phyloP scores from a whole-genome alignment of 2,113 vertebrate species.

The Antigone vipio region DNA sequence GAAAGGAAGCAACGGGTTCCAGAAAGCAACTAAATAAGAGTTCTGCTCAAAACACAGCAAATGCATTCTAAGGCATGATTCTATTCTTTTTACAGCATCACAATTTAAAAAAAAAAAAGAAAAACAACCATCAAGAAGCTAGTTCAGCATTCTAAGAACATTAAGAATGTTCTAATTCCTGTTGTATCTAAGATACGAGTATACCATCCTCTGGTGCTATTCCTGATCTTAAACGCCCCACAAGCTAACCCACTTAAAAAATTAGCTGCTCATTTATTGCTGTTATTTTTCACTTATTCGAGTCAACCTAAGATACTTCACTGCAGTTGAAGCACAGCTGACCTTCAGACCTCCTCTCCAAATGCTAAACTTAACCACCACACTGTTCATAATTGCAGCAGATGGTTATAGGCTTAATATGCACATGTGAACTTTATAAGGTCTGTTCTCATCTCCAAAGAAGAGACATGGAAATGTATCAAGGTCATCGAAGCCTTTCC shows the following conservation, averaged over 20 bases:
- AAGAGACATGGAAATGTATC: neutral
- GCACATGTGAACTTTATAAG: constrained; percentile 19
- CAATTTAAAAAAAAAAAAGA: neutral
- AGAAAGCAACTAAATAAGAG: neutral
- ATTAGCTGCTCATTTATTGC: neutral
- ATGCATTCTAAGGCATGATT: neutral
- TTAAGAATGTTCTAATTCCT: neutral
- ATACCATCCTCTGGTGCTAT: neutral
- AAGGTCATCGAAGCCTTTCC: neutral
- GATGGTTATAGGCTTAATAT: constrained; percentile 48
- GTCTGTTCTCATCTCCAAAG: neutral
- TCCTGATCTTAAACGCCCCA: neutral
- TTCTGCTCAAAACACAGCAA: neutral
- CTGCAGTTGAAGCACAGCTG: neutral
- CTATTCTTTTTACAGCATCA: neutral
- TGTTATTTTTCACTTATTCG: neutral
- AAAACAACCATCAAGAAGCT: neutral
- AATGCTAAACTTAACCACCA: neutral
- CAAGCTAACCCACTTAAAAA: neutral
- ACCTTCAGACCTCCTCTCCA: constrained; percentile 41
- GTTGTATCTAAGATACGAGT: neutral
- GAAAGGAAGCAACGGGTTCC: rapidly evolving
- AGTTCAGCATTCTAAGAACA: neutral
- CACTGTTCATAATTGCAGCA: constrained; percentile 34
- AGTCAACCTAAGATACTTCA: neutral